These are phyloP conservation scores for Synchiropus splendidus DNA, from an alignment of 2,113 vertebrate species.

Conservation along the genomic window DNA sequence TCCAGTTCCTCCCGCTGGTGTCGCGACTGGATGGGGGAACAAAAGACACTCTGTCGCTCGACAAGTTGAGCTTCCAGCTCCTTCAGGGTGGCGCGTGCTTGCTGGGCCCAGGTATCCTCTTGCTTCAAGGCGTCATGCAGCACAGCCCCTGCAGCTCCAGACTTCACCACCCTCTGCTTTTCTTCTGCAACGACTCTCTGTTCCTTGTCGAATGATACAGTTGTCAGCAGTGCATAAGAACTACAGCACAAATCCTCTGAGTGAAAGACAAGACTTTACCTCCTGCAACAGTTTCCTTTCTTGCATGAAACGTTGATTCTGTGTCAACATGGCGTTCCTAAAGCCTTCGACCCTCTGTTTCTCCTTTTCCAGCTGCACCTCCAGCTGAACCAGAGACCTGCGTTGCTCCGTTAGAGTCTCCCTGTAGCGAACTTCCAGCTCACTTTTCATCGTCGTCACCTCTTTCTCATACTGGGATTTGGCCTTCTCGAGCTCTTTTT, in stretches of 20 bases:
- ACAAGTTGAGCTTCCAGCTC: slow-evolving; percentile 76
- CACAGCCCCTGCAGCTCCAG: slow-evolving; percentile 60
- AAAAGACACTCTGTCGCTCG: slow-evolving; percentile 84
- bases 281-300: slow-evolving; percentile 77
- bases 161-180: slow-evolving; percentile 59
- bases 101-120: slow-evolving; percentile 73
- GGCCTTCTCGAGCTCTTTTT: slow-evolving; percentile 78
- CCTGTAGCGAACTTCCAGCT: slow-evolving; percentile 78
- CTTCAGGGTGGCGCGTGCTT: slow-evolving; percentile 65
- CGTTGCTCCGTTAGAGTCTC: slow-evolving; percentile 77
- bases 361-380: slow-evolving; percentile 89
- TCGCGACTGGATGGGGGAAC: slow-evolving; percentile 74
- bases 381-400: slow-evolving; percentile 71
- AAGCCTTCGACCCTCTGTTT: slow-evolving; percentile 79
- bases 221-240: neutral
- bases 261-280: slow-evolving; percentile 43
- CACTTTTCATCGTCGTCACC: slow-evolving; percentile 60
- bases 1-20: slow-evolving; percentile 76
- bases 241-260: neutral
- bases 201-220: slow-evolving; percentile 28
- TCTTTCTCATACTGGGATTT: slow-evolving; percentile 67
- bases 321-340: slow-evolving; percentile 77
- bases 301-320: slow-evolving; percentile 79
- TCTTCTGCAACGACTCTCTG: slow-evolving; percentile 70
- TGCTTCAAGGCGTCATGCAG: slow-evolving; percentile 68